Base-by-base conservation (phyloP, 1,140 invertebrate species). In the Brachionus sp. region DNA sequence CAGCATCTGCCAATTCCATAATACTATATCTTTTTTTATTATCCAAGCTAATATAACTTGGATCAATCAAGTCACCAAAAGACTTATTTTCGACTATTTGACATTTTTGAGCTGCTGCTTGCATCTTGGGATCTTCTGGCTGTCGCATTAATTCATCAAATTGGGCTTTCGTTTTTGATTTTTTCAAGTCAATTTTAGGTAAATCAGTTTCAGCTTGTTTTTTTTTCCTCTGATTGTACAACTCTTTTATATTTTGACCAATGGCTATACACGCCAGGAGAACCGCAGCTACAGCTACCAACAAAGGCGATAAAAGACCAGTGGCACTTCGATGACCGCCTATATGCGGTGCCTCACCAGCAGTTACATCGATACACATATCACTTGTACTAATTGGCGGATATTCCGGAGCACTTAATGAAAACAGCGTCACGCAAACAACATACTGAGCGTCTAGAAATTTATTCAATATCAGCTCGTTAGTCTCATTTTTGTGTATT, bases 51-150 rank as follows among this genome's bases (percentile, higher is more conserved):
- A 35, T 16, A 80, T 13, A 39, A 19, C 35, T 35, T 3, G 50
- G 29, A 39, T 80, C 62, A 5, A 5, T 44, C n/a, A 80, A 37
- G 57, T 80, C 50, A 35, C 19, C 50, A 66, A 62, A 80, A 37
- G 77, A 80, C 16, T 62, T 57, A 44, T 80, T 80, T 19, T 80
- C 77, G 3, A 80, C 77, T 29, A 80, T 80, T 62, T 80, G 50
- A 44, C 39, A 42, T 80, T 62, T 57, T 62, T 80, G 77, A 13
- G 25, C 77, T 29, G 77, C 77, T 25, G 77, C 25, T 42, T 33
- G 25, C 77, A 50, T 62, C n/a, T 37, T 80, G 7, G 77, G 77
- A 62, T 62, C 37, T 35, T 80, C 77, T 13, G 50, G 46, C n/a
- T 16, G 5, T 5, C 33, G 6, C 23, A 80, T 80, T n/a, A 80